These are phyloP conservation scores for Trematocara unimaculatum DNA, from an alignment of 2,113 vertebrate genomes.

Conservation along the genomic window DNA sequence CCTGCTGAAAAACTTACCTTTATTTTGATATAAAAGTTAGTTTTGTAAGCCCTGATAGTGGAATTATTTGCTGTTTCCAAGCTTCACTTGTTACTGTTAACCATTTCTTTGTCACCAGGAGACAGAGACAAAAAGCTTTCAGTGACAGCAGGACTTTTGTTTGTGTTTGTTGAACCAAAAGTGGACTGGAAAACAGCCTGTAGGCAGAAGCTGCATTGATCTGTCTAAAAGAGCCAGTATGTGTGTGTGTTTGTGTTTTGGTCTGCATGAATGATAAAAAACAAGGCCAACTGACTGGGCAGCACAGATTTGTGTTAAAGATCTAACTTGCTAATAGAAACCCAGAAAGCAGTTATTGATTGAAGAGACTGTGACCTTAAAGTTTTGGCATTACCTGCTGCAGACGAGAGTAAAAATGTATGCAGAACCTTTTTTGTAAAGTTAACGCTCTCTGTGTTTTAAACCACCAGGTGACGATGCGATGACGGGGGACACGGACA, in stretches of 20 bases:
- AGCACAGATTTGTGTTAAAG: background rate
- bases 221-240: background rate
- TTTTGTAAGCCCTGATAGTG: background rate
- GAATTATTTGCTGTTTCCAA: background rate
- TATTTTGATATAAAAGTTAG: background rate
- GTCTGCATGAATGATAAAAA: background rate
- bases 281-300: background rate
- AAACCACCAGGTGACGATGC: slow-evolving; percentile 86
- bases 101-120: background rate
- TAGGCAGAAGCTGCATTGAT: slow-evolving; percentile 32
- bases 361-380: background rate
- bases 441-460: background rate
- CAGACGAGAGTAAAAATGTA: background rate
- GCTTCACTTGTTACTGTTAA: background rate
- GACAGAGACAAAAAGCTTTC: background rate
- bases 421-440: background rate
- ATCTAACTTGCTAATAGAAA: background rate
- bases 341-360: background rate
- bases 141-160: slow-evolving; percentile 25
- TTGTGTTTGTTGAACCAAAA: background rate
- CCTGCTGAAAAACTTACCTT: background rate
- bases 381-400: background rate
- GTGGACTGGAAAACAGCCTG: slow-evolving; percentile 38
- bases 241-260: background rate
- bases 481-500: slow-evolving; percentile 94